phyloP scores from a whole-genome alignment of 2,113 vertebrate species.

The Chlorodrepanis virens region DNA sequence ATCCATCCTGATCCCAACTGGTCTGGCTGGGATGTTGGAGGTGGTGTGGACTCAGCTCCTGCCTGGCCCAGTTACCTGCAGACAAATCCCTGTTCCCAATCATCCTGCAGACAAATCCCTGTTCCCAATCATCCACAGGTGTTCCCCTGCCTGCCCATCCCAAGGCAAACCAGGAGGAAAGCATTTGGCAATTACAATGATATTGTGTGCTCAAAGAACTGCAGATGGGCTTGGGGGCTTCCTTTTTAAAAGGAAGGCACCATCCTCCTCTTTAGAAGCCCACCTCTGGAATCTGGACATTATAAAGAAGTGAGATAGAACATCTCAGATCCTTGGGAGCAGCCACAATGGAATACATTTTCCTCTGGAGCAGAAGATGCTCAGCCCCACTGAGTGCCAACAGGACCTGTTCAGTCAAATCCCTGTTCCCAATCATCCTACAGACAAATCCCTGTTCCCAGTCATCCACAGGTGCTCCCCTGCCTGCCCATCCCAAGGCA shows the following conservation, averaged over 20 bases:
- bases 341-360: accelerated
- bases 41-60: background rate
- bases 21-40: background rate
- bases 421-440: background rate
- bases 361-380: background rate
- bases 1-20: background rate
- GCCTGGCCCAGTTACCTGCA: constrained; percentile 12
- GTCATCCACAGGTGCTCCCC: background rate
- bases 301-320: background rate
- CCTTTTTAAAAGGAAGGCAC: background rate
- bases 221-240: background rate
- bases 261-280: background rate
- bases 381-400: background rate
- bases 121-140: background rate
- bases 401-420: background rate
- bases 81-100: background rate
- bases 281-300: accelerated
- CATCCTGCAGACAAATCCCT: background rate
- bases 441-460: background rate
- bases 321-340: background rate
- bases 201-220: background rate
- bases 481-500: background rate
- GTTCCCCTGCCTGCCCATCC: background rate
- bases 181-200: background rate
- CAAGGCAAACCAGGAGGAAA: background rate